These are phyloP conservation scores for Morone saxatilis DNA, from an alignment of 2,113 vertebrate species.

Conservation along the genomic window DNA sequence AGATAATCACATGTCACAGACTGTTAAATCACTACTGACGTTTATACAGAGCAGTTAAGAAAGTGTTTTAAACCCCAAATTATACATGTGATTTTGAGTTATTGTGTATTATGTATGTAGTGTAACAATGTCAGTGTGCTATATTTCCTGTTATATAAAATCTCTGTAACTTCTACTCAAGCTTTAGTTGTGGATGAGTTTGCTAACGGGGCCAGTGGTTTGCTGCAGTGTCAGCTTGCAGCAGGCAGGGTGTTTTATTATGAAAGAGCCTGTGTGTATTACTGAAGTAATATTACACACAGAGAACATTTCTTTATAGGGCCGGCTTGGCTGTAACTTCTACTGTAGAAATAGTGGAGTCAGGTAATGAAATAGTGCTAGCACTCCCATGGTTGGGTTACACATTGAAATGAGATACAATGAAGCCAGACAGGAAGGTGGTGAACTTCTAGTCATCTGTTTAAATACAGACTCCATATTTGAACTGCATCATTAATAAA, in stretches of 20 bases:
- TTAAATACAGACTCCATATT: slow-evolving; percentile 24
- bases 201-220: slow-evolving; percentile 2
- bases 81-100: background rate
- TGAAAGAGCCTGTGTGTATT: background rate
- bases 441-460: slow-evolving; percentile 9
- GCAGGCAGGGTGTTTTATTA: slow-evolving; percentile 1
- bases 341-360: background rate
- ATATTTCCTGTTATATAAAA: background rate
- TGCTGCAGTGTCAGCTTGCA: slow-evolving; percentile 18
- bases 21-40: background rate
- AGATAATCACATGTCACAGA: background rate
- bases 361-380: slow-evolving; percentile 50
- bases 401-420: slow-evolving; percentile 63
- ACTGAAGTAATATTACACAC: slow-evolving; percentile 1
- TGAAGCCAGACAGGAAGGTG: slow-evolving; percentile 28
- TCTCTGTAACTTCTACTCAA: background rate
- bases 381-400: slow-evolving; percentile 57
- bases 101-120: background rate
- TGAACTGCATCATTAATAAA: background rate
- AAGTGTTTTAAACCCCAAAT: background rate
- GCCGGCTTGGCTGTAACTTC: background rate
- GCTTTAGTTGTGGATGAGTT: background rate
- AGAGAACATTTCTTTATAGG: background rate
- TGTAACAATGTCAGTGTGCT: background rate
- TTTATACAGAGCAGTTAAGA: background rate